phyloP scores from a whole-genome alignment of 2,113 vertebrate genomes.

The Eleginops maclovinus region DNA sequence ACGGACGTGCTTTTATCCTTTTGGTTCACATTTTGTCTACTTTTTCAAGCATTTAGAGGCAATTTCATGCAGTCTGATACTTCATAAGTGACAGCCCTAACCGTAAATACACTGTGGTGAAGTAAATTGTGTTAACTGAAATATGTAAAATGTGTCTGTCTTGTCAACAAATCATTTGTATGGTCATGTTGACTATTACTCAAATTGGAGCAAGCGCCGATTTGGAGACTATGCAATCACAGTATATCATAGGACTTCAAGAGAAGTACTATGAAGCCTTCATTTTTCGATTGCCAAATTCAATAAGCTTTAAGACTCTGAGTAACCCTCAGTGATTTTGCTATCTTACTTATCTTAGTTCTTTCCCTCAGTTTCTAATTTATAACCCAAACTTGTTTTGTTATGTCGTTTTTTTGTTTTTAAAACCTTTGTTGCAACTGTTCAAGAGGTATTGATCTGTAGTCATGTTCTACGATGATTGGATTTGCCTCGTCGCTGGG shows the following conservation, averaged over 20 bases:
- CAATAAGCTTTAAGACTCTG: neutral
- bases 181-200: neutral
- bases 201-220: neutral
- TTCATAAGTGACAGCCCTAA: slow-evolving; percentile 16
- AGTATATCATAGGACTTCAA: neutral
- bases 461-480: neutral
- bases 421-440: neutral
- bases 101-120: slow-evolving; percentile 15
- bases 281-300: neutral
- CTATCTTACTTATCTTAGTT: neutral
- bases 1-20: slow-evolving; percentile 29
- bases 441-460: neutral
- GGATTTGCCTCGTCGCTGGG: neutral
- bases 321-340: neutral
- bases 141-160: neutral
- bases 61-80: slow-evolving; percentile 34
- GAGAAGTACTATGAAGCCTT: neutral
- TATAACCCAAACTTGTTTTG: neutral
- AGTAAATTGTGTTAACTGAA: neutral
- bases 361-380: neutral
- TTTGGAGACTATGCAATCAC: neutral
- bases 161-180: neutral
- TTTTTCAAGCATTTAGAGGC: slow-evolving; percentile 26
- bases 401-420: neutral
- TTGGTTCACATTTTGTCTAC: slow-evolving; percentile 21